A percentile compares a stretch with the other conserved stretches of the same genome.
Evolutionary conservation across 2,113 vertebrate species (phyloP).

Genomic region (Takifugu bimaculatus): DNA sequence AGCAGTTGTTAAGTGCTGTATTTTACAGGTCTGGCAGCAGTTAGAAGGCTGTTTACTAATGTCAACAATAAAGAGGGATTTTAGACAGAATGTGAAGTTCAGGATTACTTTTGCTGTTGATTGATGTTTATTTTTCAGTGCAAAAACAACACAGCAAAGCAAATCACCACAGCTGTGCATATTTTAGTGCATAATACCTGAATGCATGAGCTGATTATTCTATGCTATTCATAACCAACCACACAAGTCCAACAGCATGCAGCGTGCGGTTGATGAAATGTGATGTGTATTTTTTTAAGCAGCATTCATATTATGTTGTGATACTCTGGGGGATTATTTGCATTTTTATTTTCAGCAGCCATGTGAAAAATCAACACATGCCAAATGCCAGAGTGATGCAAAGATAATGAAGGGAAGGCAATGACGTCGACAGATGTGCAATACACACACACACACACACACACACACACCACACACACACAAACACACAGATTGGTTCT

Average conservation of each 20-base stretch:
- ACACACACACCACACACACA: conserved; percentile 1
- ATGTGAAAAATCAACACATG: conserved; percentile 56
- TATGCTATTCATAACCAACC: conserved; percentile 20
- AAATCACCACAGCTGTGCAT: neutral
- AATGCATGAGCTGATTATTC: conserved; percentile 14
- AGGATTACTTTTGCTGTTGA: neutral
- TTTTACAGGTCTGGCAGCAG: too few relatives aligned
- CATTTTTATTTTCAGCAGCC: conserved; percentile 4
- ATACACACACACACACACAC: conserved; percentile 17
- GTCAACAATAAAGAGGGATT: too few relatives aligned
- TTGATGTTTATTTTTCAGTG: conserved; percentile 2
- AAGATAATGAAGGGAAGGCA: conserved; percentile 35
- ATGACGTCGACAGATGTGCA: conserved; percentile 11
- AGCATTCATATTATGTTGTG: too few relatives aligned
- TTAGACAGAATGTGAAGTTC: too few relatives aligned
- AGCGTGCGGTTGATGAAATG: neutral
- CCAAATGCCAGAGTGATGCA: conserved; percentile 51
- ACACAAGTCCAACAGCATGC: conserved; percentile 11
- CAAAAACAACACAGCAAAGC: conserved; percentile 4
- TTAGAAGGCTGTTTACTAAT: too few relatives aligned
- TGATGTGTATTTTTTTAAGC: conserved; percentile 29
- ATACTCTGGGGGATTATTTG: too few relatives aligned
- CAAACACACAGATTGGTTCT: conserved; percentile 39
- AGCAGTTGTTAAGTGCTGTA: too few relatives aligned
- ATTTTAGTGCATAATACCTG: neutral